Percentiles rank a stretch among this genome's conserved stretches.
Evolutionary conservation across 2,888 invertebrate species (phyloP).

Genomic region (Tenthredo scrophulariae): DNA sequence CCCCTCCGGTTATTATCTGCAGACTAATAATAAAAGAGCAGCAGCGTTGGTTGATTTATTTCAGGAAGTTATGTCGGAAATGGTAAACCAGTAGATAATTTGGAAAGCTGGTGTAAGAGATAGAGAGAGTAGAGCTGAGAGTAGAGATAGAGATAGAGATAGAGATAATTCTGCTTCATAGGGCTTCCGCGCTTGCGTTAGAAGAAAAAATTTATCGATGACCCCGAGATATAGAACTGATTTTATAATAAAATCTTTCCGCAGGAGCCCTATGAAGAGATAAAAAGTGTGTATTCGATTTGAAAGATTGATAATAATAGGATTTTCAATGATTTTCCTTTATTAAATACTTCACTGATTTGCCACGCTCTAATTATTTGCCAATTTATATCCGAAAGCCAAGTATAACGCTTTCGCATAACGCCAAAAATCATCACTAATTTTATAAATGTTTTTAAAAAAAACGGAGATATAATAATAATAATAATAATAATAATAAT

Average conservation of each 20-base stretch:
- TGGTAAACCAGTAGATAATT: slow-evolving; percentile 45
- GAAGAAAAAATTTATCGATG: background rate
- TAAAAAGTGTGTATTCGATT: slow-evolving; percentile 6
- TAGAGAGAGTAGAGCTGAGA: background rate
- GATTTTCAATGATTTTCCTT: background rate
- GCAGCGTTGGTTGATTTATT: slow-evolving; percentile 7
- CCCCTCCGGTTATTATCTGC: background rate
- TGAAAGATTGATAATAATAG: background rate
- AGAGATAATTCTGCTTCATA: background rate
- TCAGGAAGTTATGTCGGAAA: slow-evolving; percentile 14
- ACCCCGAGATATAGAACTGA: background rate
- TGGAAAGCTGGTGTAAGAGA: slow-evolving; percentile 18
- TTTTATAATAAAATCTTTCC: background rate
- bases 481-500: background rate
- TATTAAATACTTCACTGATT: slow-evolving; percentile 24
- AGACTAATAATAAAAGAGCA: background rate
- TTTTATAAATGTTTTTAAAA: background rate
- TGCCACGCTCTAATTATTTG: background rate
- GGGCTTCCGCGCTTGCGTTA: background rate
- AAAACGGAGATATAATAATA: background rate
- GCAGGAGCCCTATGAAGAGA: slow-evolving; percentile 13
- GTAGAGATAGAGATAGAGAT: background rate
- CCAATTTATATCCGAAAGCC: background rate
- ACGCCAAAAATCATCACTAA: background rate
- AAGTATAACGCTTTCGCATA: background rate